Base-by-base conservation (phyloP, 2,888 invertebrate species). In the Cosmia trapezina region DNA sequence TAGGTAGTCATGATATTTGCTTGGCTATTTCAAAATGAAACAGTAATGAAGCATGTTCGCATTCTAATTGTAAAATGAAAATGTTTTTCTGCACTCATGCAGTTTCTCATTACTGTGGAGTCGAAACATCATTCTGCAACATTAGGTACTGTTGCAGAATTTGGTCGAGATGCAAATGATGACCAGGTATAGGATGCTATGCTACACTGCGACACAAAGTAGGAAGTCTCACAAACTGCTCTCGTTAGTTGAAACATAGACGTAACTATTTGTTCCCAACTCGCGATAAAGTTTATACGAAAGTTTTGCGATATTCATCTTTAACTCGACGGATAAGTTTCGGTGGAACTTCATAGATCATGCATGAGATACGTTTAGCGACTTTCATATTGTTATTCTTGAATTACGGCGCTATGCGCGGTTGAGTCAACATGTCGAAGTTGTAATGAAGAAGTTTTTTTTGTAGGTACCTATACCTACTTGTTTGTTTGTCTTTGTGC, bases 231-330 rank as follows among this genome's bases (percentile, higher is more conserved):
- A 69, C 79, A 86, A 90, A 90, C 81, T 87, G 83, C 60, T 80
- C 89, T 90, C 90, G 89, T 91, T 92, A 91, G 87, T 86, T 64
- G 66, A 78, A 78, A 86, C 85, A 83, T 83, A 84, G 81, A 68
- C 47, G 87, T 63, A 83, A 73, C 80, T 84, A 85, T 83, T 80
- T 81, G 82, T 80, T 83, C 60, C 56, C 60, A 72, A 76, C 77
- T 86, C 79, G 71, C 73, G 86, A 84, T 87, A 84, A 90, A 91
- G 86, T 91, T 91, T 80, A 73, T 66, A 82, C 74, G 76, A 73
- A 91, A 93, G 88, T 92, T 92, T 86, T 78, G 87, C 83, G 89
- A 91, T 92, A 91, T 90, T 89, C 89, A 90, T 90, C 90, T 86
- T 85, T 73, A 84, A 85, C 87, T 86, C 73, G 63, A 59, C 53